These are phyloP conservation scores for Zoanthus gigantus DNA, from an alignment of 92 coral and sea anemone species.

Conservation along the genomic window DNA sequence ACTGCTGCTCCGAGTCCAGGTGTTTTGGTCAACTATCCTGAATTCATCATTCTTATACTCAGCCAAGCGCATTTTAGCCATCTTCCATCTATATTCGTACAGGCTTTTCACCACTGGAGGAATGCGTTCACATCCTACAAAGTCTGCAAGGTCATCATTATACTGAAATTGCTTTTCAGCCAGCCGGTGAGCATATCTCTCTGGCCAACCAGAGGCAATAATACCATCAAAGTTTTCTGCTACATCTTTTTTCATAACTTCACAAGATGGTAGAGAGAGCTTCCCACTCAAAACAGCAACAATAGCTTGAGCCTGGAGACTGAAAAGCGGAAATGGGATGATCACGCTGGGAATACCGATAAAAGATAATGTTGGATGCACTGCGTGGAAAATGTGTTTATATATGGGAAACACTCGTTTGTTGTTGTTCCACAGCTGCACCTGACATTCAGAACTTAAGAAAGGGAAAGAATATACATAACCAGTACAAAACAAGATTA, in stretches of 20 bases:
- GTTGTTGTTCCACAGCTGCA: conserved; percentile 53
- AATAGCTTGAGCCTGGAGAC: conserved; percentile 78
- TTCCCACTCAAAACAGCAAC: conserved; percentile 75
- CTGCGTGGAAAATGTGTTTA: conserved; percentile 83
- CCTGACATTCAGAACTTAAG: conserved; percentile 65
- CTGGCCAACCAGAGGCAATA: conserved; percentile 63
- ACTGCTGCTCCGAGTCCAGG: conserved; percentile 4
- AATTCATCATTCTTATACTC: conserved; percentile 36
- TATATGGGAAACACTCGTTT: conserved; percentile 79
- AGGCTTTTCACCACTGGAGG: conserved; percentile 61
- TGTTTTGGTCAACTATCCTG: conserved; percentile 18
- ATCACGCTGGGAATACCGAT: conserved; percentile 69
- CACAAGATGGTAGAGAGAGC: conserved; percentile 65
- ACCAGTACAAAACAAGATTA: conserved; percentile 86
- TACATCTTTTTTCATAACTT: conserved; percentile 78
- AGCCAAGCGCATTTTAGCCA: background rate
- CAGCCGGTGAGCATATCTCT: conserved; percentile 72
- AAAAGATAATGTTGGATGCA: conserved; percentile 77
- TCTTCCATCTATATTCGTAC: conserved; percentile 34
- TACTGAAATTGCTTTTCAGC: conserved; percentile 75
- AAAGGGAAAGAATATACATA: conserved; percentile 84
- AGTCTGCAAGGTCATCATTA: conserved; percentile 63
- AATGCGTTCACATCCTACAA: conserved; percentile 69
- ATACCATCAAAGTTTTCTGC: conserved; percentile 71
- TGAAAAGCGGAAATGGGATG: conserved; percentile 86